A percentile compares a stretch with the other conserved stretches of the same genome.
phyloP scores from a whole-genome alignment of 2,888 invertebrate genomes.

The Volucella inanis region DNA sequence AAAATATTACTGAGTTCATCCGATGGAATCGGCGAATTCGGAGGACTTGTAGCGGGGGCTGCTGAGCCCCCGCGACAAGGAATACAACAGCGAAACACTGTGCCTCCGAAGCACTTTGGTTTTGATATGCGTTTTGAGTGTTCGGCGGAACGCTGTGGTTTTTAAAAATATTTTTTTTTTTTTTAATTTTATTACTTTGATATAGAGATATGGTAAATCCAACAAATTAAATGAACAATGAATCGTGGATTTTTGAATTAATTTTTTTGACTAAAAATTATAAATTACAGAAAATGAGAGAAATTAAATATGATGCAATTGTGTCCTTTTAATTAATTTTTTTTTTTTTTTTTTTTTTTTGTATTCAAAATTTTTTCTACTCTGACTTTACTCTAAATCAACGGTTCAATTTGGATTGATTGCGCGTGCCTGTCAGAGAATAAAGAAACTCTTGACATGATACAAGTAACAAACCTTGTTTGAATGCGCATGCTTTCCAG shows the following conservation, averaged over 20 bases:
- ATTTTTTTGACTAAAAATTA: constrained; percentile 52
- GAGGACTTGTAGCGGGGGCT: constrained; percentile 85
- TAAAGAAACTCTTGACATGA: constrained; percentile 57
- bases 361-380: constrained; percentile 4
- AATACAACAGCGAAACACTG: constrained; percentile 92
- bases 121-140: constrained; percentile 80
- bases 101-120: constrained; percentile 85
- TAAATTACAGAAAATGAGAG: constrained; percentile 70
- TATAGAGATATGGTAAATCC: constrained; percentile 58
- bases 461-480: constrained; percentile 65
- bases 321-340: constrained; percentile 16
- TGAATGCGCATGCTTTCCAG: constrained; percentile 71
- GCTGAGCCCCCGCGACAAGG: constrained; percentile 91
- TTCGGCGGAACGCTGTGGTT: constrained; percentile 70
- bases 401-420: constrained; percentile 24
- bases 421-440: constrained; percentile 34
- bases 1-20: constrained; percentile 79
- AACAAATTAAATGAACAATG: constrained; percentile 70
- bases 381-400: constrained; percentile 36
- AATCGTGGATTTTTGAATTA: constrained; percentile 59
- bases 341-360: background rate
- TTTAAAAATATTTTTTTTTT: constrained; percentile 63
- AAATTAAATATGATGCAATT: constrained; percentile 64
- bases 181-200: constrained; percentile 49
- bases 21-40: constrained; percentile 81